Percentiles rank a stretch among this genome's conserved stretches.
phyloP scores from a whole-genome alignment of 2,888 invertebrate genomes.

The Alsophila aescularia region DNA sequence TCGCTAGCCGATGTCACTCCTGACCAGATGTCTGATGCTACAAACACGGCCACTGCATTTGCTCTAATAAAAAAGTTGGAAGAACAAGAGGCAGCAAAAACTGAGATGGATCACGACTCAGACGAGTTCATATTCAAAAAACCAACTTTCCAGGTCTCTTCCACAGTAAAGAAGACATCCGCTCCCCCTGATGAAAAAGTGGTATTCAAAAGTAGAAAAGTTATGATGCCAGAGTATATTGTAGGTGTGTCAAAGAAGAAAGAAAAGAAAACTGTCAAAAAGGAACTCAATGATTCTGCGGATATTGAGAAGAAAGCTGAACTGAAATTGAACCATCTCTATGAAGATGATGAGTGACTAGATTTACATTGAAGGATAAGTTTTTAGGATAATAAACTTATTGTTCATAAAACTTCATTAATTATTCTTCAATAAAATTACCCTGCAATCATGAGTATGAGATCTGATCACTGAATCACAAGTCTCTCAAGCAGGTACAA shows the following conservation, averaged over 20 bases:
- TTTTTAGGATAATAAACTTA: slow-evolving; percentile 1
- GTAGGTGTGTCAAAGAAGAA: slow-evolving; percentile 87
- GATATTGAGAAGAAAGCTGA: slow-evolving; percentile 55
- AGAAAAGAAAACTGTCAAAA: slow-evolving; percentile 65
- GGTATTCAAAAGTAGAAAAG: slow-evolving; percentile 87
- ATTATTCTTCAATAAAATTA: neutral
- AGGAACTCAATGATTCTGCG: slow-evolving; percentile 32
- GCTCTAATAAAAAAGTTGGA: slow-evolving; percentile 89
- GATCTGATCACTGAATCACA: no score
- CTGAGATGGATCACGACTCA: slow-evolving; percentile 54
- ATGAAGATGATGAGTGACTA: slow-evolving; percentile 63
- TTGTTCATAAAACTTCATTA: neutral
- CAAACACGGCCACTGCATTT: slow-evolving; percentile 91
- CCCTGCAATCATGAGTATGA: no score
- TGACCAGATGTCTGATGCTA: slow-evolving; percentile 90
- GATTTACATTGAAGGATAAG: slow-evolving; percentile 26
- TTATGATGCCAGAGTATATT: slow-evolving; percentile 93
- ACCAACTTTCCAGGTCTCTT: slow-evolving; percentile 69
- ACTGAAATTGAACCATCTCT: slow-evolving; percentile 77
- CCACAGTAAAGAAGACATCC: slow-evolving; percentile 55
- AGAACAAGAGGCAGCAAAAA: slow-evolving; percentile 64
- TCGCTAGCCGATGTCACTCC: slow-evolving; percentile 90
- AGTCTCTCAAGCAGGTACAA: no score
- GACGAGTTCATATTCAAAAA: slow-evolving; percentile 70
- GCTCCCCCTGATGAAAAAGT: slow-evolving; percentile 55